A percentile compares a stretch with the other conserved stretches of the same genome.
Conservation (phyloP, 92 coral and sea anemone species). For the Porites divaricata region DNA sequence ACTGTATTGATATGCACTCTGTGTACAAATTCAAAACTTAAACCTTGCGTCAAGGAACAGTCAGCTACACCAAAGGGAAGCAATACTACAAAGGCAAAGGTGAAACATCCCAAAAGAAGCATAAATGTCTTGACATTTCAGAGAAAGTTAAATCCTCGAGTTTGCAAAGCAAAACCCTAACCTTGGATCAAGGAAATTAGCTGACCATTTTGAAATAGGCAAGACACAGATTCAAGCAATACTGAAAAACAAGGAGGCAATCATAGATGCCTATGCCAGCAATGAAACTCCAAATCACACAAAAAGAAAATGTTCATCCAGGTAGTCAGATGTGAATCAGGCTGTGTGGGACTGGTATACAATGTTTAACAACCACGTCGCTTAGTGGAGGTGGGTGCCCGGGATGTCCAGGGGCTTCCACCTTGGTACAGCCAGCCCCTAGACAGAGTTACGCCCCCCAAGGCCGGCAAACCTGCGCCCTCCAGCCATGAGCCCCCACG, state of each 20-base stretch:
- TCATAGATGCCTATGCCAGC: neutral
- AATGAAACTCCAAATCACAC: conserved; percentile 31
- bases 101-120: conserved; percentile 12
- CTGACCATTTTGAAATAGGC: conserved; percentile 41
- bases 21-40: conserved; percentile 2
- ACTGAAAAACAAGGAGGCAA: neutral
- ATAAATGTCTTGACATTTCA: conserved; percentile 14
- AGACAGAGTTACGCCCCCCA: too few species aligned
- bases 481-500: too few species aligned
- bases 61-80: conserved; percentile 16
- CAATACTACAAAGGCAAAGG: conserved; percentile 27
- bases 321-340: conserved; percentile 44
- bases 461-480: too few species aligned
- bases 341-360: conserved; percentile 54
- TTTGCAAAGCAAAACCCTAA: conserved; percentile 48
- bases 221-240: conserved; percentile 36
- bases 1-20: neutral
- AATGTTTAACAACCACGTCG: too few species aligned
- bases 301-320: conserved; percentile 35
- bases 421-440: too few species aligned
- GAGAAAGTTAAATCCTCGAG: conserved; percentile 44
- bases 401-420: too few species aligned
- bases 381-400: too few species aligned
- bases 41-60: conserved; percentile 9
- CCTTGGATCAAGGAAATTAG: conserved; percentile 53